Evolutionary conservation across 2,113 vertebrate genomes (phyloP).

Genomic region (Mastomys natalensis): DNA sequence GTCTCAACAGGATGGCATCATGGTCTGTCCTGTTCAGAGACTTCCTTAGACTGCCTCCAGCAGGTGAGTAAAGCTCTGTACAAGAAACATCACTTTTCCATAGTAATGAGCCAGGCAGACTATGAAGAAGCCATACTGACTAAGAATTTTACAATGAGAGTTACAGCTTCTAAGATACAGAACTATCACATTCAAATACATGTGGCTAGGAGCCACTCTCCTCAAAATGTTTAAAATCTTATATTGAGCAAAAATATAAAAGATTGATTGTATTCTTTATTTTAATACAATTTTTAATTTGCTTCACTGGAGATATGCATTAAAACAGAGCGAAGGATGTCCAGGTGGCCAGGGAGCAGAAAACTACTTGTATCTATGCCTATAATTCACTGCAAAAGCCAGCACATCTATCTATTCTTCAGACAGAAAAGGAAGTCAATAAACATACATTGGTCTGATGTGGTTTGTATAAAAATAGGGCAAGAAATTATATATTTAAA

Average conservation of each 20-base stretch:
- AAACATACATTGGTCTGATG: not conserved
- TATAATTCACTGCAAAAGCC: not conserved
- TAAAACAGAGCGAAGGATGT: not conserved
- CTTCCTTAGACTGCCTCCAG: not conserved
- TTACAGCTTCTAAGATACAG: not conserved
- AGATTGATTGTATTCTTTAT: not conserved
- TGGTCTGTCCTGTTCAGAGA: not conserved
- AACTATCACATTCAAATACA: not conserved
- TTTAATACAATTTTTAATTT: slow-evolving; percentile 11
- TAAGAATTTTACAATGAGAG: not conserved
- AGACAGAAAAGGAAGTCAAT: not conserved
- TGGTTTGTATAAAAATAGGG: not conserved
- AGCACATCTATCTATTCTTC: not conserved
- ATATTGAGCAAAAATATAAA: not conserved
- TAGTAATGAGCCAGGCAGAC: not conserved
- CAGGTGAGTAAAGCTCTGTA: not conserved
- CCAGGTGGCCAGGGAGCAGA: not conserved
- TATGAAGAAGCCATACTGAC: not conserved
- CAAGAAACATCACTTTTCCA: not conserved
- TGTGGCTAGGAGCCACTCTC: not conserved
- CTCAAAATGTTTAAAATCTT: not conserved
- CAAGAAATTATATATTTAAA: not conserved
- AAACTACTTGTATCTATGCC: not conserved
- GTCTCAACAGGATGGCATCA: no score
- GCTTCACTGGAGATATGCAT: not conserved